Evolutionary conservation across 2,113 vertebrate genomes (phyloP), one percentile per base, ranked within the genome.

Genomic region (Petromus typicus): DNA sequence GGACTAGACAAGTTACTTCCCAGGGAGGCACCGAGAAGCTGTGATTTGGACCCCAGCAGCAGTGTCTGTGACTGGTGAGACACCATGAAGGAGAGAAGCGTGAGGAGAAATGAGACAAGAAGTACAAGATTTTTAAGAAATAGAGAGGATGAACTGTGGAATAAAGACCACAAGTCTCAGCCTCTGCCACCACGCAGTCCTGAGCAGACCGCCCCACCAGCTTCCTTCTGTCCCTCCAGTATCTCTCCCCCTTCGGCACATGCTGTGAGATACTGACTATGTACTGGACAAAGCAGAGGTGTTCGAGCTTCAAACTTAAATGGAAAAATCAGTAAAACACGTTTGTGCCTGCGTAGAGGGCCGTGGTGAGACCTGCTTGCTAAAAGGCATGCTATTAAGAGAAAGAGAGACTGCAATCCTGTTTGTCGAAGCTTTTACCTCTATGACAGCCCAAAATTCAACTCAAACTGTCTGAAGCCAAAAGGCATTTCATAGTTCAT

Each of bases 1-100:
- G 75, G 59, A 73, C 43, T 1, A 27, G 94, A 71, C 57, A 87
- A 73, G 76, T 95, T 56, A 51, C 69, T 71, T 82, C 86, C 91
- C 63, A 75, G 13, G 25, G 79, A 89, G 51, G 59, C 8, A 1
- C 17, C 0, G 11, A 64, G 86, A 84, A 66, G 37, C 51, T 17
- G 48, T 54, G 61, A 51, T 86, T 51, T 17, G 6, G 11, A 20
- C 37, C 32, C 78, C 56, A n/a, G 63, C 30, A 51, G 27, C 7
- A 30, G 37, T 76, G 23, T 85, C 56, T 95, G 13, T 90, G 22
- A 86, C 51, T 88, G 86, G 25, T 73, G 81, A 83, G 82, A 51
- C 43, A 32, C 54, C 30, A 0, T 23, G n/a, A 54, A 48, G 32
- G 56, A 81, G 20, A 95, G 66, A 83, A 22, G 9, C 32, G 14